A percentile compares a stretch with the other conserved stretches of the same genome.
These are phyloP conservation scores for Augochlora pura DNA, from an alignment of 1,140 invertebrate genomes.

Conservation along the genomic window DNA sequence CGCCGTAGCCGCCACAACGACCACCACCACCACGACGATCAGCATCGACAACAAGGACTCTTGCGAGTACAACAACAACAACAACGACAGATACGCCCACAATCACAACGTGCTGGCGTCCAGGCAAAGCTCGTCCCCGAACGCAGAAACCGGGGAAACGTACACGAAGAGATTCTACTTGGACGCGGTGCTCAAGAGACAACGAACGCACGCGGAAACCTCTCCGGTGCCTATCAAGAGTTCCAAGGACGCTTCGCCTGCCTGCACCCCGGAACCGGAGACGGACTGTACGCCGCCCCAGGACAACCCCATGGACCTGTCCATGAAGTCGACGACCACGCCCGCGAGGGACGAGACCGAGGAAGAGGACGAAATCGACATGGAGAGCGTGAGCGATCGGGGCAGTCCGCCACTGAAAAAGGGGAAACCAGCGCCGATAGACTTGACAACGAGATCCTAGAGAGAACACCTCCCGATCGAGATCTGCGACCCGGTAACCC, in stretches of 20 bases:
- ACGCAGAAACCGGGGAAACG: constrained; percentile 76
- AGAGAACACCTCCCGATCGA: background rate
- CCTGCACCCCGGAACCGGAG: constrained; percentile 43
- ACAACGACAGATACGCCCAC: constrained; percentile 82
- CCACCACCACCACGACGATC: constrained; percentile 59
- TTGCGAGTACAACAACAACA: constrained; percentile 73
- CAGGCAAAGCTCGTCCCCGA: constrained; percentile 26
- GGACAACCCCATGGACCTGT: constrained; percentile 78
- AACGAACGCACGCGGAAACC: constrained; percentile 77
- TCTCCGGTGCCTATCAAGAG: constrained; percentile 55
- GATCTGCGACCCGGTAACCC: background rate
- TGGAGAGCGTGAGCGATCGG: constrained; percentile 82
- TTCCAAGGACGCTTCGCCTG: constrained; percentile 66
- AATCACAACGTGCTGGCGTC: constrained; percentile 68
- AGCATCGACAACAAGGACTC: constrained; percentile 36
- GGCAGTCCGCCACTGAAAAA: constrained; percentile 79
- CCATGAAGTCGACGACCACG: constrained; percentile 82
- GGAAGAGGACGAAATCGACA: constrained; percentile 78
- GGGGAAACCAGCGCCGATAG: constrained; percentile 82
- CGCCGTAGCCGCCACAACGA: constrained; percentile 42
- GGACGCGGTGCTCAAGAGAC: constrained; percentile 86
- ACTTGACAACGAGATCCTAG: constrained; percentile 82
- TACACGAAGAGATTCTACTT: constrained; percentile 86
- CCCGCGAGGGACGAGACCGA: constrained; percentile 75
- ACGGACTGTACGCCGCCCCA: constrained; percentile 57